Evolutionary conservation across 2,888 invertebrate species (phyloP).

Genomic region (Drosophila pseudotalamancana): DNA sequence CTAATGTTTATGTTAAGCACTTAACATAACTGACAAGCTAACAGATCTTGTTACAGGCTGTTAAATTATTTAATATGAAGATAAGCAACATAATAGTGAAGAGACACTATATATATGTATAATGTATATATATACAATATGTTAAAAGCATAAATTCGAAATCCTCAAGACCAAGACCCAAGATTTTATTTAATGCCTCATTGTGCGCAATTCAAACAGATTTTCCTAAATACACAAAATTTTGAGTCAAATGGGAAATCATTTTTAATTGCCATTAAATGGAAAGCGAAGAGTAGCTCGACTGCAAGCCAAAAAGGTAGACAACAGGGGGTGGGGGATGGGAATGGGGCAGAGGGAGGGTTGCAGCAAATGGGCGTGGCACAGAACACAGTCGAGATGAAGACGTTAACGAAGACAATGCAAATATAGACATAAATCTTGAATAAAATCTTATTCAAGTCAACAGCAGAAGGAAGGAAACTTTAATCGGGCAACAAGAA

Average conservation of each 20-base stretch:
- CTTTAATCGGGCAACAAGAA: constrained; percentile 11
- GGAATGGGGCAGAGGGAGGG: not conserved
- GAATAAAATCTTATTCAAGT: constrained; percentile 53
- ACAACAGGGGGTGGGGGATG: not conserved
- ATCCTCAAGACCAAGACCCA: no score
- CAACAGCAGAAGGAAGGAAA: constrained; percentile 42
- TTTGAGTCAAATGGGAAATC: constrained; percentile 40
- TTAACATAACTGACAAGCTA: no score
- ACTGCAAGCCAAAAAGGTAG: constrained; percentile 33
- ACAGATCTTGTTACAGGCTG: no score
- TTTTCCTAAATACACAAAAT: constrained; percentile 26
- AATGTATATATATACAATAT: no score
- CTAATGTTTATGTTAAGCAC: no score
- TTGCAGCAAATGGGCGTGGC: constrained; percentile 38
- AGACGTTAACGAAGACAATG: constrained; percentile 68
- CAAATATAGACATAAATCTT: constrained; percentile 75
- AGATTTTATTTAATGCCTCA: not conserved
- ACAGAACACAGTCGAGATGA: constrained; percentile 31
- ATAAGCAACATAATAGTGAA: no score
- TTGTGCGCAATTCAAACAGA: constrained; percentile 11
- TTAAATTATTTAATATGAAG: no score
- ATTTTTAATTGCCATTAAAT: constrained; percentile 65
- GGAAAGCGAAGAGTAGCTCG: constrained; percentile 28
- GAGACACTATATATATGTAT: no score
- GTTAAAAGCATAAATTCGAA: no score